Evolutionary conservation across 2,797 vertebrate genomes (phyloP).

Genomic region (Smutsia temminckii): DNA sequence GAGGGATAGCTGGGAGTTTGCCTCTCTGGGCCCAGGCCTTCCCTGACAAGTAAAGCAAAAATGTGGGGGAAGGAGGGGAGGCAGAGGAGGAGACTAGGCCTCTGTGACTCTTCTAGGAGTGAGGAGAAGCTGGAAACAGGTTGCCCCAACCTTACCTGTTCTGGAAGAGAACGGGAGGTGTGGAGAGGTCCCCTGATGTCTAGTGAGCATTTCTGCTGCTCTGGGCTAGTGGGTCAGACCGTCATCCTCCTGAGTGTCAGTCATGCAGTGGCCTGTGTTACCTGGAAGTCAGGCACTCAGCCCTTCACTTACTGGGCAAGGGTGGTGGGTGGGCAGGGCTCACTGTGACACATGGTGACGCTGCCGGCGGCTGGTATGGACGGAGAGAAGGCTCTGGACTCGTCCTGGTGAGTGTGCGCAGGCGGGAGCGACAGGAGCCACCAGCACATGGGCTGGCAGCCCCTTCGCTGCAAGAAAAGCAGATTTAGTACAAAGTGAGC

Average conservation of each 20-base stretch:
- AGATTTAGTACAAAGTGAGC: conserved; percentile 89
- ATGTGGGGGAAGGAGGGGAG: fast-evolving
- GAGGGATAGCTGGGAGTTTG: neutral
- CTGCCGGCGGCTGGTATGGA: conserved; percentile 63
- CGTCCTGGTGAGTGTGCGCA: conserved; percentile 50
- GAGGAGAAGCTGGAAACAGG: neutral
- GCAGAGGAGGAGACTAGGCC: no score
- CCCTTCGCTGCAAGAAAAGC: conserved; percentile 82
- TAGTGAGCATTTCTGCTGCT: neutral
- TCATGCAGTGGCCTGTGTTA: fast-evolving
- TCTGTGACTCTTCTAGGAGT: neutral
- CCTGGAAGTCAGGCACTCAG: neutral
- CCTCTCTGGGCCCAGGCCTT: neutral
- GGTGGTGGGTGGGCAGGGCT: conserved; percentile 33
- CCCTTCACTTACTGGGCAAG: neutral
- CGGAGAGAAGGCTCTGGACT: conserved; percentile 54
- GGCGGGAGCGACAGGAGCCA: conserved; percentile 72
- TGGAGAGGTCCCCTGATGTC: neutral
- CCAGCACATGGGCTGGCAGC: conserved; percentile 77
- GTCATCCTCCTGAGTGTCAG: neutral
- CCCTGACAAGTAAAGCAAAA: neutral
- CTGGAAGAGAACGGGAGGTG: neutral
- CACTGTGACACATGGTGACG: neutral
- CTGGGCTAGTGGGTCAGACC: neutral
- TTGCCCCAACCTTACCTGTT: neutral